Evolutionary conservation across 2,888 invertebrate species (phyloP).

Genomic region (Heliconius cydno): DNA sequence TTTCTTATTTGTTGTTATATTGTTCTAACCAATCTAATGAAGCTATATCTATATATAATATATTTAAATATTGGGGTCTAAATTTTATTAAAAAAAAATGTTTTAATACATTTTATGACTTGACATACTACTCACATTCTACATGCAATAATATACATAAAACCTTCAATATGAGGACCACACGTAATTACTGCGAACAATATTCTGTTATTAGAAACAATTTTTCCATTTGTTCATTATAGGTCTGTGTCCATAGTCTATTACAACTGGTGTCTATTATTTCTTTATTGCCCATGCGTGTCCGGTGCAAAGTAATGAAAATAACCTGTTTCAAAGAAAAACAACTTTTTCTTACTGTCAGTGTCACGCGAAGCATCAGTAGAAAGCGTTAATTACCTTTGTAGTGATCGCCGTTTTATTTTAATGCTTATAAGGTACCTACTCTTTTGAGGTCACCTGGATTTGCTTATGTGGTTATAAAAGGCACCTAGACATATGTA

Average conservation of each 20-base stretch:
- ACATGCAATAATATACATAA: not conserved
- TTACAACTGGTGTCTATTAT: constrained; percentile 16
- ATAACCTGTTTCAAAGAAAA: constrained; percentile 33
- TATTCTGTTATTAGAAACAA: constrained; percentile 18
- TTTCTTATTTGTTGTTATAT: not conserved
- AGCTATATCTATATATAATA: too few relatives aligned
- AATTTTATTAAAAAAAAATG: not conserved
- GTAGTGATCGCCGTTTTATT: constrained; percentile 26
- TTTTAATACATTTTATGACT: not conserved
- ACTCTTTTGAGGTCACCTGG: not conserved
- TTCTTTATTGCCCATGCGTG: constrained; percentile 29
- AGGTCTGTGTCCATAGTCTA: constrained; percentile 16
- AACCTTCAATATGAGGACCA: not conserved
- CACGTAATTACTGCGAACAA: constrained; percentile 7
- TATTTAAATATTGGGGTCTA: too few relatives aligned
- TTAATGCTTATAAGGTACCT: constrained; percentile 6
- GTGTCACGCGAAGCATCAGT: constrained; percentile 32
- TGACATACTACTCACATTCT: too few relatives aligned
- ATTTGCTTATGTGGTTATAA: not conserved
- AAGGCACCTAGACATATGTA: not conserved
- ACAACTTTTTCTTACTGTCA: constrained; percentile 37
- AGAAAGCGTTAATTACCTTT: constrained; percentile 33
- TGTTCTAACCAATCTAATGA: too few relatives aligned
- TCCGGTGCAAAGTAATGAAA: constrained; percentile 28
- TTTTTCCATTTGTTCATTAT: constrained; percentile 21